phyloP scores from a whole-genome alignment of 2,113 vertebrate species.

The Ophthalmolycus amberensis region DNA sequence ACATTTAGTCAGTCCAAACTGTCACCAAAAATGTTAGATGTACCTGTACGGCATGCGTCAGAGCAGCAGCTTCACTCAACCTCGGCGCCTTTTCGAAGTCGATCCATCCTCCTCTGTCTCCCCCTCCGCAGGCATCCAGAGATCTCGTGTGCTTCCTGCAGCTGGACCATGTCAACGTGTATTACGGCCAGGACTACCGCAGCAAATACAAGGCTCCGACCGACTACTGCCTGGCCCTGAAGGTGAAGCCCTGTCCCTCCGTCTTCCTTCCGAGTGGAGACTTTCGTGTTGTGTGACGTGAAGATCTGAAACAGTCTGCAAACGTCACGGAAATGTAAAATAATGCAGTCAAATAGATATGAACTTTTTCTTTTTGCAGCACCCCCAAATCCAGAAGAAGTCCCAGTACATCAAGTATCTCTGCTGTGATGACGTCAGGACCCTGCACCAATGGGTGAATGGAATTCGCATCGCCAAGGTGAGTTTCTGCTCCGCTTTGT shows the following conservation, averaged over 20 bases:
- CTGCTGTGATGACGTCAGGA: slow-evolving; percentile 96
- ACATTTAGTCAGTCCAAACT: not conserved
- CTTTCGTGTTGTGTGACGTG: not conserved
- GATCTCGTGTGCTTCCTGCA: slow-evolving; percentile 98
- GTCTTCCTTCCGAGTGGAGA: not conserved
- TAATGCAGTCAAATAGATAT: not conserved
- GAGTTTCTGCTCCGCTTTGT: not conserved
- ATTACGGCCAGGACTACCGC: slow-evolving; percentile 97
- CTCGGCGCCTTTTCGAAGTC: not conserved
- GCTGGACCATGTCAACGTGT: slow-evolving; percentile 96
- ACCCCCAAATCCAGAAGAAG: slow-evolving; percentile 99
- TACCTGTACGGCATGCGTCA: not conserved
- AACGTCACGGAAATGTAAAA: not conserved
- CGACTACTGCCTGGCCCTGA: slow-evolving; percentile 95
- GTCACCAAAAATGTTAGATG: not conserved
- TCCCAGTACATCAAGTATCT: slow-evolving; percentile 99
- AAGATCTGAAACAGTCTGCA: not conserved
- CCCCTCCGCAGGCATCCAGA: slow-evolving; percentile 87
- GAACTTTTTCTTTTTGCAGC: slow-evolving; percentile 76
- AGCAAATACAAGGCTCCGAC: slow-evolving; percentile 98
- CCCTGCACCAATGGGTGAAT: slow-evolving; percentile 98
- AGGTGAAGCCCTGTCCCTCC: slow-evolving; percentile 80
- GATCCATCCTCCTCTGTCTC: slow-evolving; percentile 7
- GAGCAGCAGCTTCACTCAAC: not conserved
- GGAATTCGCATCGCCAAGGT: slow-evolving; percentile 98